Base-by-base conservation (phyloP, 2,113 vertebrate genomes). In the Brachirus orientalis region DNA sequence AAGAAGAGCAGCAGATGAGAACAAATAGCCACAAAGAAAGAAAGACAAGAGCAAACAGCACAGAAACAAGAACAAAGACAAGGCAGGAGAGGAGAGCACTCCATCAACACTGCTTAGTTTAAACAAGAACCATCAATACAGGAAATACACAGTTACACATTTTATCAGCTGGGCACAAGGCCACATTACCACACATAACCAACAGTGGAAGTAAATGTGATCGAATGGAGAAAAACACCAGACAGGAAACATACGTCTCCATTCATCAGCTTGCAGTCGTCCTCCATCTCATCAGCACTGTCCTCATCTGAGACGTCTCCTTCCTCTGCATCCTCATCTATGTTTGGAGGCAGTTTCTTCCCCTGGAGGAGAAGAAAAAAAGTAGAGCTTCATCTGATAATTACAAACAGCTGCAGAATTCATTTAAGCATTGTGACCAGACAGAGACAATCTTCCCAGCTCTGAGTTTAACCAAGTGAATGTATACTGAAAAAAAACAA, bases 271-370 rank as follows among this genome's bases (percentile, higher is more conserved):
- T 98, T 99, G 74, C 95, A 99, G 83, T 98, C 98, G 0, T 98
- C 98, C 0, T 99, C 98, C 8, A 99, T 98, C 88, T 99, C 98
- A 3, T 99, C 98, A 0, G 98, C 98, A 0, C 98, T 99, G 93
- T 99, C 98, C 79, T 99, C 98, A 0, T 99, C 98, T 0, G 98
- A 99, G 60, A 99, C 98, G 36, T 99, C 98, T 0, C 97, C 98
- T 71, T 98, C 98, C 57, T 99, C 98, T 0, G 93, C 96, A 1
- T 98, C 91, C 52, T 97, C 97, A 0, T 97, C 95, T 22, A 99
- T 96, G 87, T 86, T 95, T 47, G 96, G 85, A 0, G 98, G 95
- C n/a, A 99, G 95, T 54, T 98, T 98, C 91, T 98, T 99, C 3
- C 97, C 97, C 97, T 99, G 80, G n/a, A 43, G 40, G 45, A 62